A percentile compares a stretch with the other conserved stretches of the same genome.
Evolutionary conservation across 1,140 invertebrate species (phyloP).

Genomic region (Ostrea edulis): DNA sequence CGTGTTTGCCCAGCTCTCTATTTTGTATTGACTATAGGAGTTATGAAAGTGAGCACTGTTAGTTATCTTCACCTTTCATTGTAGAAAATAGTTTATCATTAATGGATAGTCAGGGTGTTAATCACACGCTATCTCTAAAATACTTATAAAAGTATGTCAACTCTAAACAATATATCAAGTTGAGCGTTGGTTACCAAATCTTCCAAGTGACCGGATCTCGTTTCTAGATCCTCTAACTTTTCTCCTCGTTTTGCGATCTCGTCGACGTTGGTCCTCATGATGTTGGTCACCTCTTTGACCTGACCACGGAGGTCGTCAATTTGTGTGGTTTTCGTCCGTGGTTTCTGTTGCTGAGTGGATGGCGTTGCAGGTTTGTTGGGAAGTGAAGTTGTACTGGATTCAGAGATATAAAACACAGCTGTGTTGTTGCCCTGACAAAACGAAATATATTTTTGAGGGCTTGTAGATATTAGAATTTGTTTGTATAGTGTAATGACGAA

Average conservation of each 20-base stretch:
- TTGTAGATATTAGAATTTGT: not conserved
- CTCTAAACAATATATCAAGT: no score
- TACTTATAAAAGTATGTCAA: no score
- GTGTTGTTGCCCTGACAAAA: not conserved
- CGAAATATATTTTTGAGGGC: not conserved
- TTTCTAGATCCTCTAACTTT: not conserved
- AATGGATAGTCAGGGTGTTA: no score
- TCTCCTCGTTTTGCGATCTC: not conserved
- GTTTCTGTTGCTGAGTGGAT: not conserved
- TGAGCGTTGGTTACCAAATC: not conserved
- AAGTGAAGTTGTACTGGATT: not conserved
- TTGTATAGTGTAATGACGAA: no score
- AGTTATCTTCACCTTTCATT: no score
- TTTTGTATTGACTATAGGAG: no score
- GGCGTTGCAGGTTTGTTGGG: not conserved
- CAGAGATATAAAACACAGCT: not conserved
- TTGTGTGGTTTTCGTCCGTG: not conserved
- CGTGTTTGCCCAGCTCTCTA: no score
- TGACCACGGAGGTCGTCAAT: not conserved
- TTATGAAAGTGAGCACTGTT: no score
- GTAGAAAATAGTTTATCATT: no score
- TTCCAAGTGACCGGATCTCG: slow-evolving; percentile 3
- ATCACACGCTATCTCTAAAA: no score
- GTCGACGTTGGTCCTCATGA: not conserved
- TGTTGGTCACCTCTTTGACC: slow-evolving; percentile 4